phyloP scores from a whole-genome alignment of 1,140 invertebrate species.

The Augochlora pura region DNA sequence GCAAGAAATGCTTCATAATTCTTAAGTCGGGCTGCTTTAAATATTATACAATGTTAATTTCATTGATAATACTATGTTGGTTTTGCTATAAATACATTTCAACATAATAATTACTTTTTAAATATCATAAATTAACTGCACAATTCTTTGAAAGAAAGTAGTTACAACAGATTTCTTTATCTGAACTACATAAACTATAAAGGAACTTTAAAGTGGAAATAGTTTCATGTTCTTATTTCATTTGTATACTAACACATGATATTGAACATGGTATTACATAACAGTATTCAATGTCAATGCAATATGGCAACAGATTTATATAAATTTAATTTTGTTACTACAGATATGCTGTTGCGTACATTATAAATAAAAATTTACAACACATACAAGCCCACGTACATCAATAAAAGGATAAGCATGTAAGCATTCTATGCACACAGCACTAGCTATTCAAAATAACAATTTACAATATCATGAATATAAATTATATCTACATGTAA shows the following conservation, averaged over 20 bases:
- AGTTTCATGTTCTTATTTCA: slow-evolving; percentile 17
- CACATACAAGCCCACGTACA: slow-evolving; percentile 50
- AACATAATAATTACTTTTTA: slow-evolving; percentile 7
- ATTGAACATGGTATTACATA: background rate
- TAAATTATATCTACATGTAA: slow-evolving; percentile 19
- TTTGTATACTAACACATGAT: slow-evolving; percentile 12
- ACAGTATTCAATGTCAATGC: slow-evolving; percentile 8
- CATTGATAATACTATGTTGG: slow-evolving; percentile 10
- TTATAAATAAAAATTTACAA: slow-evolving; percentile 48
- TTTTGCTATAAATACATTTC: background rate
- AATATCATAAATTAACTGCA: background rate
- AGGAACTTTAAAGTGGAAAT: slow-evolving; percentile 16
- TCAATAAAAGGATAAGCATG: slow-evolving; percentile 48
- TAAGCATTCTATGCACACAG: slow-evolving; percentile 56
- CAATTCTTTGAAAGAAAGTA: background rate
- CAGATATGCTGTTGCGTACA: slow-evolving; percentile 55
- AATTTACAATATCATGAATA: slow-evolving; percentile 16
- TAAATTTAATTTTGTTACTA: slow-evolving; percentile 9
- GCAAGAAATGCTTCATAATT: background rate
- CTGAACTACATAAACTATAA: slow-evolving; percentile 15
- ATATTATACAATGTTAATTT: background rate
- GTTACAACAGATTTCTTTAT: background rate
- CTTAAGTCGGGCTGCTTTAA: background rate
- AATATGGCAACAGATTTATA: slow-evolving; percentile 20
- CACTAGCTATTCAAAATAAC: slow-evolving; percentile 31